phyloP scores from a whole-genome alignment of 2,797 vertebrate genomes.

The Ambastaia sidthimunki region DNA sequence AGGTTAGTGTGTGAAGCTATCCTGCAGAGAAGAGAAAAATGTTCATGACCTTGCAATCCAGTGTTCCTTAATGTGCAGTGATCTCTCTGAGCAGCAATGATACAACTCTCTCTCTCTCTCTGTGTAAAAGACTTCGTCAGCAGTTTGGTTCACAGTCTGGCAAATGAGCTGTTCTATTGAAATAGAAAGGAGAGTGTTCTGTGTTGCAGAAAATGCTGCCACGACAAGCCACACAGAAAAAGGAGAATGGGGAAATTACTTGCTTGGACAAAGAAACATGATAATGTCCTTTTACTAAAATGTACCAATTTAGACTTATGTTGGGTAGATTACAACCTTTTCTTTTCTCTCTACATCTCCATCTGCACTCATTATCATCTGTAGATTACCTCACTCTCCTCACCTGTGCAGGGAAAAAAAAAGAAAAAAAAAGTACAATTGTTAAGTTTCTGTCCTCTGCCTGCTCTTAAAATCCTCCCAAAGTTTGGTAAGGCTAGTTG shows the following conservation, averaged over 20 bases:
- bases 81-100: constrained; percentile 81
- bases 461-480: constrained; percentile 20
- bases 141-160: constrained; percentile 81
- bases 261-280: constrained; percentile 82
- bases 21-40: constrained; percentile 68
- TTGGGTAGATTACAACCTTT: constrained; percentile 74
- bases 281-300: constrained; percentile 80
- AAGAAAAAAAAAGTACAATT: constrained; percentile 31
- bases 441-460: constrained; percentile 53
- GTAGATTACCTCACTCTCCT: constrained; percentile 63
- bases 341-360: constrained; percentile 35
- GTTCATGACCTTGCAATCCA: constrained; percentile 79
- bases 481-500: constrained; percentile 6
- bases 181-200: constrained; percentile 81
- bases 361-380: constrained; percentile 70
- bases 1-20: constrained; percentile 58
- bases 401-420: constrained; percentile 19
- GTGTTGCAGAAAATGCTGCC: constrained; percentile 81
- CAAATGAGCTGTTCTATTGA: constrained; percentile 89
- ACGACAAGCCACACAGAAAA: constrained; percentile 75
- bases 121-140: constrained; percentile 81
- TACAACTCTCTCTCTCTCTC: constrained; percentile 66
- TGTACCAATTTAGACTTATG: constrained; percentile 79
- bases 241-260: constrained; percentile 75
- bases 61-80: constrained; percentile 78